Conservation (phyloP, 2,113 vertebrate genomes). For the Thermophis baileyi region DNA sequence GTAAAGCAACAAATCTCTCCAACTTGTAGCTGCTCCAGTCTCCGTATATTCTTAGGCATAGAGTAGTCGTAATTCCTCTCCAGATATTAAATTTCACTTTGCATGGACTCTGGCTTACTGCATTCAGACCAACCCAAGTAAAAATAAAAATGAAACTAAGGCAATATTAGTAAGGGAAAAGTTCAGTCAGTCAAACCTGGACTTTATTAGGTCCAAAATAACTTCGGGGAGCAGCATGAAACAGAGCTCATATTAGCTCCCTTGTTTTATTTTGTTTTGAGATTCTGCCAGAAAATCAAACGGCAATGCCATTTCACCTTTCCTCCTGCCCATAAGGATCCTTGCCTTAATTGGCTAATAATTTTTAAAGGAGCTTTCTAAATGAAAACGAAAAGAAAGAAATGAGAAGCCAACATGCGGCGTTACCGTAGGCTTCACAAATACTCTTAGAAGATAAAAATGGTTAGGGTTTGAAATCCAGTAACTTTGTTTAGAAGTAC, state of each 20-base stretch:
- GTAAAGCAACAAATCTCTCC: not conserved
- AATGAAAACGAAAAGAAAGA: not conserved
- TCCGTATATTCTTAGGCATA: not conserved
- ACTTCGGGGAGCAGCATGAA: not conserved
- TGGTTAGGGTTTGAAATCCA: not conserved
- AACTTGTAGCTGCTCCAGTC: not conserved
- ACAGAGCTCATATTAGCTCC: not conserved
- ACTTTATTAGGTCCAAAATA: not conserved
- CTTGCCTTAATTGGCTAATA: not conserved
- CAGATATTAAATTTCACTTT: not conserved
- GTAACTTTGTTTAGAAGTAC: not conserved
- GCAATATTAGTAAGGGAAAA: not conserved
- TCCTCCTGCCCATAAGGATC: not conserved
- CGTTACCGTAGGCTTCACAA: not conserved
- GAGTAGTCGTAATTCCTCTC: not conserved
- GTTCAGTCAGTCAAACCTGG: not conserved
- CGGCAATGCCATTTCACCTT: not conserved
- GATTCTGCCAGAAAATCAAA: not conserved
- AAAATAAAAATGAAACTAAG: not conserved
- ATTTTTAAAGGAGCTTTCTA: not conserved
- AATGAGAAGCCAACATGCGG: not conserved
- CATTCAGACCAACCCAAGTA: not conserved
- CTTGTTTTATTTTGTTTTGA: not conserved
- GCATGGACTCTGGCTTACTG: not conserved
- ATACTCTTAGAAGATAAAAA: not conserved